A percentile compares a stretch with the other conserved stretches of the same genome.
Evolutionary conservation across 2,888 invertebrate genomes (phyloP).

Genomic region (Drosophila maculinotata): DNA sequence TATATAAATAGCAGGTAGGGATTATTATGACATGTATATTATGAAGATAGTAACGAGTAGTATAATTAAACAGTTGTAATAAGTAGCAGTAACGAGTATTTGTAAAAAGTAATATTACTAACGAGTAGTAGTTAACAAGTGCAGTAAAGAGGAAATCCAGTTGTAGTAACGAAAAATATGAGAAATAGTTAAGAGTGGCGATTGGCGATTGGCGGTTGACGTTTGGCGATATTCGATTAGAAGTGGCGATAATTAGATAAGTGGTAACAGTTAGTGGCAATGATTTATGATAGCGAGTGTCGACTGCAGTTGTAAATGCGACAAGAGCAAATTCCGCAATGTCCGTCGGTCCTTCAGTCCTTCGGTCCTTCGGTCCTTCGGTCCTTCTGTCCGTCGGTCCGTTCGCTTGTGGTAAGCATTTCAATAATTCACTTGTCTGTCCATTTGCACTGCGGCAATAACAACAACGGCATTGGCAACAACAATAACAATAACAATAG

Average conservation of each 20-base stretch:
- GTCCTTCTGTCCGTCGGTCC: background rate
- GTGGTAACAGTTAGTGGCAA: too few relatives aligned
- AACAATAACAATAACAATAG: constrained; percentile 7
- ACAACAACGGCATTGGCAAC: background rate
- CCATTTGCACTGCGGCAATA: constrained; percentile 32
- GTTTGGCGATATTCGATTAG: too few relatives aligned
- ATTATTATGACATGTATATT: too few relatives aligned
- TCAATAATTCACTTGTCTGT: constrained; percentile 53
- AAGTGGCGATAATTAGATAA: too few relatives aligned
- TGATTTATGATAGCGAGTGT: background rate
- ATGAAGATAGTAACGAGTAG: too few relatives aligned
- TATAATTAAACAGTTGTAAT: background rate
- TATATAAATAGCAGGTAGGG: too few relatives aligned
- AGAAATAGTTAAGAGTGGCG: background rate
- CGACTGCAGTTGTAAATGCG: background rate
- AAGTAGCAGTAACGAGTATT: background rate
- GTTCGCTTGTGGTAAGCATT: constrained; percentile 29
- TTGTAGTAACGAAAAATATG: background rate
- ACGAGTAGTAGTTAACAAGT: too few relatives aligned
- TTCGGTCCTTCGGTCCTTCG: too few relatives aligned
- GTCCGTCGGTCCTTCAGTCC: too few relatives aligned
- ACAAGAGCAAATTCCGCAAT: background rate
- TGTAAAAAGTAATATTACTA: too few relatives aligned
- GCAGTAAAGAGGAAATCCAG: background rate
- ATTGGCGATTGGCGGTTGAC: too few relatives aligned